Evolutionary conservation across 2,113 vertebrate genomes (phyloP), one percentile per base, ranked within the genome.

Genomic region (Microcebus griseorufus): DNA sequence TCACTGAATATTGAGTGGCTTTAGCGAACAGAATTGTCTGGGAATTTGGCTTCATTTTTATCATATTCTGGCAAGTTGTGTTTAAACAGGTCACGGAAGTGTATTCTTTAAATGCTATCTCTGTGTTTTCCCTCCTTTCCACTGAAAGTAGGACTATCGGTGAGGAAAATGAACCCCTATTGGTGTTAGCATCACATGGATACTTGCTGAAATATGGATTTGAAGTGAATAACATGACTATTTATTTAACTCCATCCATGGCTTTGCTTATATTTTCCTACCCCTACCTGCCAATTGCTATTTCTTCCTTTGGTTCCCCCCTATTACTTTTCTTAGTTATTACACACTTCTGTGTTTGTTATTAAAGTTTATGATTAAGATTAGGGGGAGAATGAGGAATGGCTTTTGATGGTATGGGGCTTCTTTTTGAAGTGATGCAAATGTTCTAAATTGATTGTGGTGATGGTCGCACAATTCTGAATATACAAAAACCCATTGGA

Each of bases 61-160:
- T 88, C 51, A 85, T 91, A 87, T 90, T 95, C 69, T 95, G 64
- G 65, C 27, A 89, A 83, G 29, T 82, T 86, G 8, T 65, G 42
- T 82, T 94, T 86, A 93, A 80, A 88, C 2, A 53, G 42, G 16
- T 62, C 65, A 23, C 9, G 3, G 32, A 70, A 76, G 5, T 69
- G 5, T 39, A 20, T 58, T 78, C 55, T 88, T 94, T 48, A 90
- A 64, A 65, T 89, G 17, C 9, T 42, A 12, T 51, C 11, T 39
- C 9, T 62, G 29, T 81, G 42, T 88, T 85, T 87, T 23, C 23
- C 29, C 29, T 96, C 60, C 18, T 76, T 81, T 42, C 42, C 42
- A 42, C 53, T 27, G 76, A 75, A 22, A 76, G 20, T 53, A 73
- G 11, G 23, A n/a, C n/a, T 70, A 25, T 55, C 37, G n/a, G 10